Base-by-base conservation (phyloP, 1,140 invertebrate species). In the Heliothis subflexa region DNA sequence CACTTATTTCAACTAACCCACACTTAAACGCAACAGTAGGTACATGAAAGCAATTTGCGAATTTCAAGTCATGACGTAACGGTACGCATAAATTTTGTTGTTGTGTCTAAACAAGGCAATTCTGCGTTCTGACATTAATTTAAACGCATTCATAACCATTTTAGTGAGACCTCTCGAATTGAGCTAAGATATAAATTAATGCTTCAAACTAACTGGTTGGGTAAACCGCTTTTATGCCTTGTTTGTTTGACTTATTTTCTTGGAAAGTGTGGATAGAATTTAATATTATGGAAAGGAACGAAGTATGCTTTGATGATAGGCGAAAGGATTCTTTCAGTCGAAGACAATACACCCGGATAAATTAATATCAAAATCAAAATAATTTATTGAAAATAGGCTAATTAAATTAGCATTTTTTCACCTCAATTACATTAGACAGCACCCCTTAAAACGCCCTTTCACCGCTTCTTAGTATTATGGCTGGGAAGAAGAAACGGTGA, bases 121-220 rank as follows among this genome's bases (percentile, higher is more conserved):
- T 86, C 83, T 75, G 80, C 83, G 83, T 85, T 81, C 83, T 73
- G 79, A 82, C 83, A 83, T 86, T 81, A 85, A 86, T 85, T 85
- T 81, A 83, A 85, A 85, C 80, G 78, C 78, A 83, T 80, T 81
- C 75, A 52, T 33, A 76, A 64, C 73, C 73, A 64, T 76, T 76
- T 18, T 76, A 62, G 13, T 64, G 16, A 50, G 71, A 76, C 21
- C 73, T 64, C 73, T 28, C 54, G 21, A 59, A 74, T 74, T 74
- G 64, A 9, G 47, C 61, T 18, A 54, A 64, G 54, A 49, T 66
- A 59, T 73, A 73, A 25, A 73, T 73, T 59, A 47, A 73, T 73
- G 54, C 55, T 59, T 21, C 9, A 14, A 61, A 59, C 33, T 73
- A 59, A 73, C 21, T 40, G 33, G 12, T 18, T 14, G 14, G 16